Percentiles rank a stretch among this genome's conserved stretches.
Evolutionary conservation across 1,140 invertebrate genomes (phyloP).

Genomic region (Plectus sambesii): DNA sequence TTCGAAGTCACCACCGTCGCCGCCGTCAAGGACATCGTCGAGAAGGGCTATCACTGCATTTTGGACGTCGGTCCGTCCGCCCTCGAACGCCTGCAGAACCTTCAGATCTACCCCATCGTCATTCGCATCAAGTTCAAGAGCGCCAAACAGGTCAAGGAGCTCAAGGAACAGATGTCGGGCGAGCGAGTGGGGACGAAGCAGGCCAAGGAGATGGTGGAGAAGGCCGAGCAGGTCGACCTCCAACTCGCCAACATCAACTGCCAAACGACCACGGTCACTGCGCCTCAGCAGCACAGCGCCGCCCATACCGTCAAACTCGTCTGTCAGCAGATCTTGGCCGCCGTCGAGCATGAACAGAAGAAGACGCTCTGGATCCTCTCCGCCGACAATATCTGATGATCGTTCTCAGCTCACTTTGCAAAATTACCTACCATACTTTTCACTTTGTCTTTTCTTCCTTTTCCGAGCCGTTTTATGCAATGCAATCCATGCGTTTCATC

Average conservation of each 20-base stretch:
- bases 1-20: slow-evolving; percentile 75
- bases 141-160: slow-evolving; percentile 68
- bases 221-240: slow-evolving; percentile 45
- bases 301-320: slow-evolving; percentile 21
- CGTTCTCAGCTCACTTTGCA: neutral
- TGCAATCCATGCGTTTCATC: too few species aligned
- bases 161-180: slow-evolving; percentile 70
- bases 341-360: slow-evolving; percentile 80
- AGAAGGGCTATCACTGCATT: slow-evolving; percentile 65
- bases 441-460: too few species aligned
- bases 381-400: slow-evolving; percentile 12
- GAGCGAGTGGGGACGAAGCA: slow-evolving; percentile 85
- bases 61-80: slow-evolving; percentile 75
- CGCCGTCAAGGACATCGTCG: slow-evolving; percentile 59
- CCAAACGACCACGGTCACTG: slow-evolving; percentile 52
- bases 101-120: slow-evolving; percentile 87
- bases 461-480: too few species aligned
- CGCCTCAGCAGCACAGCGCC: slow-evolving; percentile 15
- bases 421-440: too few species aligned
- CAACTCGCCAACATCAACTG: slow-evolving; percentile 65
- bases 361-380: slow-evolving; percentile 83
- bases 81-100: slow-evolving; percentile 74
- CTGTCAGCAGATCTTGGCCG: slow-evolving; percentile 60
- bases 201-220: slow-evolving; percentile 88
- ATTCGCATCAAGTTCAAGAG: slow-evolving; percentile 87